These are phyloP conservation scores for Eilema caniola DNA, from an alignment of 2,888 invertebrate genomes.

Conservation along the genomic window DNA sequence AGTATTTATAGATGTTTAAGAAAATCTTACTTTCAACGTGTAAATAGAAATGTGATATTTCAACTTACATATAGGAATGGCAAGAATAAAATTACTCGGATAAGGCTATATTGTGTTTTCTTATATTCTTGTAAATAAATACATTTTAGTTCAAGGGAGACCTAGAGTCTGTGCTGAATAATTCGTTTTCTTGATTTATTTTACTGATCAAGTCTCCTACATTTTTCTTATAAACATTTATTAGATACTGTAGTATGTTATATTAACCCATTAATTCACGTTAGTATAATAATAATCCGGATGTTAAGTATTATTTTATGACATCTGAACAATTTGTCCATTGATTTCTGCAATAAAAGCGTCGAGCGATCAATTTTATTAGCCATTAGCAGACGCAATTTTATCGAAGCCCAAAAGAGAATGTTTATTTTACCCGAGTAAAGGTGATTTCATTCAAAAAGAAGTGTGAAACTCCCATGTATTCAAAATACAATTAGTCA, in stretches of 20 bases:
- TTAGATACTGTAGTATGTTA: neutral
- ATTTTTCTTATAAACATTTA: too few species aligned
- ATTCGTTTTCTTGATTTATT: slow-evolving; percentile 1
- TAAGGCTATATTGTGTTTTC: neutral
- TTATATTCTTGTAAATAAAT: neutral
- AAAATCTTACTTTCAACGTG: too few species aligned
- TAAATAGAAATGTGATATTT: too few species aligned
- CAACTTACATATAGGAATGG: too few species aligned
- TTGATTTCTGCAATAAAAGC: slow-evolving; percentile 52
- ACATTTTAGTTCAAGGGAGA: neutral
- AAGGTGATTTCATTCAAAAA: slow-evolving; percentile 11
- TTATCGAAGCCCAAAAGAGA: slow-evolving; percentile 28
- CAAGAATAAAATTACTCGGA: neutral
- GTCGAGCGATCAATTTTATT: slow-evolving; percentile 48
- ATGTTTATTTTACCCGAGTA: slow-evolving; percentile 14
- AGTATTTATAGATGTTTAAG: neutral
- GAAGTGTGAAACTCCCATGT: neutral
- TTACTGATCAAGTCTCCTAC: neutral
- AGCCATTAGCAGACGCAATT: slow-evolving; percentile 50
- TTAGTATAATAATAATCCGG: slow-evolving; percentile 36
- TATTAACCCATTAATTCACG: slow-evolving; percentile 24
- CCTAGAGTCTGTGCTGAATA: neutral
- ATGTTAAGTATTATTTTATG: slow-evolving; percentile 45
- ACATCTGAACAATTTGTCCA: slow-evolving; percentile 40
- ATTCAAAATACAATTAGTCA: neutral